Percentiles rank a stretch among this genome's conserved stretches.
Conservation (phyloP, 2,113 vertebrate species). For the Pungitius pungitius region DNA sequence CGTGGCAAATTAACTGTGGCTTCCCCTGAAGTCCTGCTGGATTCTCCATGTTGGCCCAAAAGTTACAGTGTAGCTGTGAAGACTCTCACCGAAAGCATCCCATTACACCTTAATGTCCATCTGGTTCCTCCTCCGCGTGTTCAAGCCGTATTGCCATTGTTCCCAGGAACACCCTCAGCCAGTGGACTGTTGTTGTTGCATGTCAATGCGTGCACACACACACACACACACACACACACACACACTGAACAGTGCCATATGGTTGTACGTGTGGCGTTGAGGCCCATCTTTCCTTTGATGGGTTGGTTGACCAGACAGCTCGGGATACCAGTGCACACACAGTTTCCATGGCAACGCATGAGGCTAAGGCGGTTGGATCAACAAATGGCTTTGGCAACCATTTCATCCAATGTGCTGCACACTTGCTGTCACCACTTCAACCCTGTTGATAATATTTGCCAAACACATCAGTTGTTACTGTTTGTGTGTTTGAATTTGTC, state of each 20-base stretch:
- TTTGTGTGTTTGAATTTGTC: slow-evolving; percentile 10
- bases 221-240: neutral
- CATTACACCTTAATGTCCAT: slow-evolving; percentile 56
- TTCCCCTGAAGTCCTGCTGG: slow-evolving; percentile 5
- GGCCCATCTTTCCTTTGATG: slow-evolving; percentile 8
- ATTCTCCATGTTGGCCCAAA: slow-evolving; percentile 17
- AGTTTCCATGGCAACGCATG: slow-evolving; percentile 66
- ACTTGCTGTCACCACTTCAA: neutral
- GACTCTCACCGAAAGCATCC: slow-evolving; percentile 17
- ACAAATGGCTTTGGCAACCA: slow-evolving; percentile 35
- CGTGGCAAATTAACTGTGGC: neutral
- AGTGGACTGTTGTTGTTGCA: slow-evolving; percentile 33
- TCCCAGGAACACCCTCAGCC: slow-evolving; percentile 31
- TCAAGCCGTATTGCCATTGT: slow-evolving; percentile 25
- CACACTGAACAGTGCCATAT: slow-evolving; percentile 20
- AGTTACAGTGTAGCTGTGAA: slow-evolving; percentile 23
- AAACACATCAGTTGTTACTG: neutral
- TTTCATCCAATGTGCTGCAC: slow-evolving; percentile 13
- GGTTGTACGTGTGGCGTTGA: slow-evolving; percentile 14
- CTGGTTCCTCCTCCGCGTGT: slow-evolving; percentile 32
- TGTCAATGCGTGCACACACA: slow-evolving; percentile 6
- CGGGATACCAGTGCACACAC: slow-evolving; percentile 19
- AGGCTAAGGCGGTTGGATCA: slow-evolving; percentile 18
- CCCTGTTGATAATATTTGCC: neutral
- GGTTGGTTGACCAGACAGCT: slow-evolving; percentile 38